Percentiles rank a stretch among this genome's conserved stretches.
Conservation (phyloP, 2,113 vertebrate species). For the Limanda limanda region DNA sequence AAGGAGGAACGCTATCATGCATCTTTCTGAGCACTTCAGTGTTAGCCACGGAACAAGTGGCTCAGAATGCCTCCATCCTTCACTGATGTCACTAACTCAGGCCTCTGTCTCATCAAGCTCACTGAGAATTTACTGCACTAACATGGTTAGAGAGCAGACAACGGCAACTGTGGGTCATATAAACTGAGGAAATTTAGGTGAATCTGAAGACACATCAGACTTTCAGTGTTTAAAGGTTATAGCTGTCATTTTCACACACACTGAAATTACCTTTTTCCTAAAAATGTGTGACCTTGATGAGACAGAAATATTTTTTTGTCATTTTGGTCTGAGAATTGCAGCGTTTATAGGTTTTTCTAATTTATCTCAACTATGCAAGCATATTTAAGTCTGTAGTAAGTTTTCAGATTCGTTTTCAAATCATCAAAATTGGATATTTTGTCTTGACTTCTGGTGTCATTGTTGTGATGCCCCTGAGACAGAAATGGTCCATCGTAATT, state of each 20-base stretch:
- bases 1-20: conserved; percentile 17
- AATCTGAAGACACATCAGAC: neutral
- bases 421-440: too few relatives aligned
- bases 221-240: neutral
- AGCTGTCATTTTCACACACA: neutral
- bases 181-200: conserved; percentile 2
- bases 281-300: conserved; percentile 1
- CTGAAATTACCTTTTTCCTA: neutral
- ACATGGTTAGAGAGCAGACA: neutral
- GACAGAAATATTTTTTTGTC: neutral
- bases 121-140: neutral
- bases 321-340: neutral
- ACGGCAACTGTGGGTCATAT: neutral
- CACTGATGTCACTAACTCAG: conserved; percentile 30
- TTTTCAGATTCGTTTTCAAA: neutral
- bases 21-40: conserved; percentile 1
- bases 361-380: too few relatives aligned
- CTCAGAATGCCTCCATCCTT: conserved; percentile 20
- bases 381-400: too few relatives aligned
- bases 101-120: neutral
- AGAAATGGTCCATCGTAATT: neutral
- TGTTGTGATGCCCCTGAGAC: too few relatives aligned
- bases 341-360: too few relatives aligned
- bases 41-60: conserved; percentile 1
- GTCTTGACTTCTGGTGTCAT: neutral